Percentiles rank a stretch among this genome's conserved stretches.
These are phyloP conservation scores for Drosophila lacteicornis DNA, from an alignment of 1,140 invertebrate species.

Conservation along the genomic window DNA sequence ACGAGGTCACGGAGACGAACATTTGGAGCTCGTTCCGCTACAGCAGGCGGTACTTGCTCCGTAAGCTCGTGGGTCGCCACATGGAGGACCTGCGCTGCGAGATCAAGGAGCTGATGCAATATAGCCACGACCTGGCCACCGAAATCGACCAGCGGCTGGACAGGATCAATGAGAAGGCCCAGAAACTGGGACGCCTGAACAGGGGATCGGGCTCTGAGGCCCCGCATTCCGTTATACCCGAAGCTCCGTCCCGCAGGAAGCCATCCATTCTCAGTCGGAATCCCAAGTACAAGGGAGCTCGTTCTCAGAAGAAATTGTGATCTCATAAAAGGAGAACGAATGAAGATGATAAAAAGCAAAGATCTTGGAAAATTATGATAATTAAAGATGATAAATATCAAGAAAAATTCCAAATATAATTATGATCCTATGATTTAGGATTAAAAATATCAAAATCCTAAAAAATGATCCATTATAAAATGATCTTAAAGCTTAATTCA, in stretches of 20 bases:
- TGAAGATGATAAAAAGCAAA: too few relatives aligned
- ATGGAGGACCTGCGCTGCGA: conserved; percentile 33
- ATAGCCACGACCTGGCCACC: conserved; percentile 8
- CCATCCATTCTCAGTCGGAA: neutral
- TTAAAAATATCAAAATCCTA: neutral
- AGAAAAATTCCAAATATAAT: too few relatives aligned
- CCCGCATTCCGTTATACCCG: neutral
- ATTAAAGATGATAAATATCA: too few relatives aligned
- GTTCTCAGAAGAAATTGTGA: too few relatives aligned
- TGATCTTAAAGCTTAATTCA: too few relatives aligned
- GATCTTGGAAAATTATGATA: too few relatives aligned
- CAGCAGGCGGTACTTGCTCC: neutral
- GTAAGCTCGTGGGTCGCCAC: conserved; percentile 2
- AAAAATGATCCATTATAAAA: neutral
- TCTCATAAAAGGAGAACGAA: too few relatives aligned
- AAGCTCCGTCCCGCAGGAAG: too few relatives aligned
- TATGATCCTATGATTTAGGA: too few relatives aligned
- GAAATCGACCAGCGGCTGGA: conserved; percentile 29
- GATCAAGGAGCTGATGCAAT: conserved; percentile 21
- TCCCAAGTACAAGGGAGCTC: neutral
- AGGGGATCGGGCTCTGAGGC: too few relatives aligned
- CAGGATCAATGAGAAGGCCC: conserved; percentile 1
- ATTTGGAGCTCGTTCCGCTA: neutral
- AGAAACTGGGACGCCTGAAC: neutral
- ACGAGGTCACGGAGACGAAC: conserved; percentile 16